A percentile compares a stretch with the other conserved stretches of the same genome.
Conservation (phyloP, 2,888 invertebrate genomes). For the Busseola fusca region DNA sequence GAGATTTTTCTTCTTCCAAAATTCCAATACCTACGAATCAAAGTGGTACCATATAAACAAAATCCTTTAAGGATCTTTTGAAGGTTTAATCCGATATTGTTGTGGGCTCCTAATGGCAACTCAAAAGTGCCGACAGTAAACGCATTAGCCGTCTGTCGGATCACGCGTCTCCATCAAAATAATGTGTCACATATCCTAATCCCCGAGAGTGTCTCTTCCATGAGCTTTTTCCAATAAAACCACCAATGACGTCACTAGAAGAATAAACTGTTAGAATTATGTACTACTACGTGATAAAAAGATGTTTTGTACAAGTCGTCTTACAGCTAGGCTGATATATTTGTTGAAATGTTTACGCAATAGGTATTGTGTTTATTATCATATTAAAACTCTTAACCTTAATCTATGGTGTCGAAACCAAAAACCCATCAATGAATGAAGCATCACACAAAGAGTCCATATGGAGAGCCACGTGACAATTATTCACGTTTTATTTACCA, state of each 20-base stretch:
- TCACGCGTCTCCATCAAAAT: constrained; percentile 70
- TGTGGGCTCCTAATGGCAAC: constrained; percentile 73
- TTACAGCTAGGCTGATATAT: constrained; percentile 39
- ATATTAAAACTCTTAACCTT: constrained; percentile 52
- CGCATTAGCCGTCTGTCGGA: constrained; percentile 81
- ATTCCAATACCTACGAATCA: not conserved
- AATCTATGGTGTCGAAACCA: constrained; percentile 39
- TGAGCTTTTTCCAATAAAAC: constrained; percentile 62
- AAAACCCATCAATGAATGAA: constrained; percentile 50
- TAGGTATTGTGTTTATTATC: constrained; percentile 36
- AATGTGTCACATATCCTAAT: constrained; percentile 72
- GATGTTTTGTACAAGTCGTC: constrained; percentile 25
- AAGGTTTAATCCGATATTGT: constrained; percentile 71
- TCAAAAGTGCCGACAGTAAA: constrained; percentile 82
- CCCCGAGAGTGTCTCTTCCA: constrained; percentile 62
- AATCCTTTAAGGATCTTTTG: constrained; percentile 43
- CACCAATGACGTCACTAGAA: constrained; percentile 24
- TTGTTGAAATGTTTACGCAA: constrained; percentile 22
- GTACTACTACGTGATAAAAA: constrained; percentile 16
- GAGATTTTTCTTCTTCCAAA: constrained; percentile 6
- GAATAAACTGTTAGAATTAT: constrained; percentile 18
- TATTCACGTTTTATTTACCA: constrained; percentile 78
- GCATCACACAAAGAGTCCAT: constrained; percentile 44
- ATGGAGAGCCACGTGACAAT: constrained; percentile 71
- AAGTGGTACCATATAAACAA: constrained; percentile 11